Base-by-base conservation (phyloP, 2,888 invertebrate genomes). In the Caradrina kadenii region DNA sequence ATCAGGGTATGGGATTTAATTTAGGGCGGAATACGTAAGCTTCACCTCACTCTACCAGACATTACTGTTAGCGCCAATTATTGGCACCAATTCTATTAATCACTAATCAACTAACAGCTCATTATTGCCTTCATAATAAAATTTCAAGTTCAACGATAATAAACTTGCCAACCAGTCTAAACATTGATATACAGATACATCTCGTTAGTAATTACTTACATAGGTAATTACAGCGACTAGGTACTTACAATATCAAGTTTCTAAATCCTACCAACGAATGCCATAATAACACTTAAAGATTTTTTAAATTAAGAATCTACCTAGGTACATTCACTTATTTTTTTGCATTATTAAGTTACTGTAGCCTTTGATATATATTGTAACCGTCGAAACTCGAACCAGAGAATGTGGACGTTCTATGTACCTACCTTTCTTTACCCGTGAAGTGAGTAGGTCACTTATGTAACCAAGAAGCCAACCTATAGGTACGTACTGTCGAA, bases 401-500 rank as follows among this genome's bases (percentile, higher is more conserved):
- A n/a, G 22, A 19, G 13, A 66, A 42, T 11, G 26, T 45, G 17
- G 21, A 31, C 11, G 19, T 59, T 58, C 42, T n/a, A n/a, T n/a
- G n/a, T n/a, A n/a, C n/a, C n/a, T 48, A 59, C 49, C 22, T 60
- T 56, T 39, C 35, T n/a, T 54, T 55, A 42, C 48, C n/a, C 7
- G 39, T 61, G 56, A 67, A 71, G 60, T 26, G 45, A 69, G 79
- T 79, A 63, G 79, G 79, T 65, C 67, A 58, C 58, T 69, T 80
- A 76, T 54, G 76, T 80, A 78, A 80, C 45, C 26, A 21, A 62
- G n/a, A 55, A 8, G 56, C 45, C 31, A 52, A 49, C 21, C 13
- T 42, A 39, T 21, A 21, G 10, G 15, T 68, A 77, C 54, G 49
- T 62, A 72, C 69, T 79, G 82, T 77, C 74, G 79, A 82, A 82